Base-by-base conservation (phyloP, 2,797 vertebrate genomes). In the Bradypodion pumilum region DNA sequence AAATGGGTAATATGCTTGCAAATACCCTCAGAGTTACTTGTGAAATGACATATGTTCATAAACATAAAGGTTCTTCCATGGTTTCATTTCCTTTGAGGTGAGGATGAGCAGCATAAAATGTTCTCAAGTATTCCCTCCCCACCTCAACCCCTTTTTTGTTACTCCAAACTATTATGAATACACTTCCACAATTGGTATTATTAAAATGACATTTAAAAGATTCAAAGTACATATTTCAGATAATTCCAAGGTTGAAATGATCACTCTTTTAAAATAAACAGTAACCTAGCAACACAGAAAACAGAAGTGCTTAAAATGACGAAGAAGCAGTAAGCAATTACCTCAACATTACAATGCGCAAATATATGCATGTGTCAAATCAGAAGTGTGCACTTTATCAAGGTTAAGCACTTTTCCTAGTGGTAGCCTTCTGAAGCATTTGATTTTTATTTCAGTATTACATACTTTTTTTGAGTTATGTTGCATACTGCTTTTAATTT, bases 381-480 rank as follows among this genome's bases (percentile, higher is more conserved):
- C 79, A 76, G 74, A 91, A 83, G 21, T 86, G 84, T 21, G 3
- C 8, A 81, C 13, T 66, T 3, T 60, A 84, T 82, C 85, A 35
- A 7, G 42, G 78, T 1, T 29, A 84, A 78, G 80, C 81, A 62
- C 5, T 52, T 23, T 89, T 86, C 77, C 79, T 82, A 82, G 49
- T 3, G 80, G 49, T 79, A 35, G 78, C 21, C 23, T 40, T 66
- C 35, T 56, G 25, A 56, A 88, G 25, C 42, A 73, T 85, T 83
- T 56, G 25, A 80, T 85, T 79, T 66, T 91, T 80, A 40, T 27
- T 86, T 56, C 74, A 35, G 25, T 84, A 80, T 84, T 82, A 66
- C 73, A 56, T 56, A 15, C 16, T 56, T 4, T 56, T 42, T 81
- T 60, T 6, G 75, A 86, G 78, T 62, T 23, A 83, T 69, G 40